Evolutionary conservation across 2,797 vertebrate species (phyloP), one percentile per base, ranked within the genome.

Genomic region (Borostomias antarcticus): DNA sequence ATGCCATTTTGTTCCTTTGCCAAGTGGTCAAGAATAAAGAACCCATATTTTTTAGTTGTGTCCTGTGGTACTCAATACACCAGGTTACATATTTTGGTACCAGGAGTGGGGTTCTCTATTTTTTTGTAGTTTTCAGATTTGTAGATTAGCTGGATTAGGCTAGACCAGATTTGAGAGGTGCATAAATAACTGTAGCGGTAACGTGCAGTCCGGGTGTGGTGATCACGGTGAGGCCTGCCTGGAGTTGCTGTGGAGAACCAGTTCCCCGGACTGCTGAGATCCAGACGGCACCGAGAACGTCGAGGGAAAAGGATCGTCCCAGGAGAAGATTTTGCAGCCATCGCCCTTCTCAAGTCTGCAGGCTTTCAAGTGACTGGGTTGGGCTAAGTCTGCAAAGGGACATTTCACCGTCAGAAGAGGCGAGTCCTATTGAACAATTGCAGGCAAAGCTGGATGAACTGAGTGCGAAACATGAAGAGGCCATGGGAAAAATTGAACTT

Each of bases 381-480:
- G n/a, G n/a, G n/a, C n/a, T n/a, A n/a, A n/a, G n/a, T n/a, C n/a
- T n/a, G n/a, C n/a, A n/a, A 5, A 15, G n/a, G 40, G 33, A 57
- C 54, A 33, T 57, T 40, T 25, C 19, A 59, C 57, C 21, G n/a
- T n/a, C n/a, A n/a, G n/a, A n/a, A n/a, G 47, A 48, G 21, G 8
- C 17, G 4, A 25, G 11, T 21, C 50, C 50, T 25, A 21, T 51
- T 23, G 50, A 23, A 9, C 7, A 26, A 29, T 32, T 58, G 11
- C 53, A 40, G 45, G 21, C 15, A 3, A 52, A 64, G 10, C 15
- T 53, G 11, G n/a, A 19, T 5, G 62, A 64, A 29, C 30, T 58
- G 4, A 64, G 17, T 21, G 25, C 8, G 10, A 70, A 70, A 45
- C 62, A 70, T 65, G 54, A 65, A 5, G 13, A 59, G 40, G 69